These are phyloP conservation scores for Lytechinus variegatus DNA, from an alignment of 35 echinoderm and acorn worm species.

Conservation along the genomic window DNA sequence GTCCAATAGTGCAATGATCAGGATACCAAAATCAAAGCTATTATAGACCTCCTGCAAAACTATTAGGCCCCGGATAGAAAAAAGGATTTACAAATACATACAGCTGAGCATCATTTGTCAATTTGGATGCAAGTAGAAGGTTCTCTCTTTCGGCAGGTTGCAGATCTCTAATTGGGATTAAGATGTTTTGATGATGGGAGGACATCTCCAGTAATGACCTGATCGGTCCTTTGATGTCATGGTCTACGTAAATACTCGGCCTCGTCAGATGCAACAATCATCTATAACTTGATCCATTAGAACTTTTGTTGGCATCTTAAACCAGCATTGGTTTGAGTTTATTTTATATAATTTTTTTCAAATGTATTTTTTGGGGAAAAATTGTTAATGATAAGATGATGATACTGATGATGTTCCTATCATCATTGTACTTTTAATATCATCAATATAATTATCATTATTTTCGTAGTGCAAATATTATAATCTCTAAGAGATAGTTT, in stretches of 20 bases:
- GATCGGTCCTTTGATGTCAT: background rate
- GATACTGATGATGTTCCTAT: too few relatives aligned
- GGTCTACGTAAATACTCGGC: background rate
- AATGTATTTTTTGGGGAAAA: too few relatives aligned
- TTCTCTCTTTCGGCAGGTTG: background rate
- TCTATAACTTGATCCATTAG: background rate
- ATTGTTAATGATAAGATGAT: too few relatives aligned
- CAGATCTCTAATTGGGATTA: background rate
- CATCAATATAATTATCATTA: too few relatives aligned
- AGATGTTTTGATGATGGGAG: conserved; percentile 1
- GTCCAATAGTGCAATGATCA: background rate
- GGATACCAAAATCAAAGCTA: background rate
- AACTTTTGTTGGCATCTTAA: background rate
- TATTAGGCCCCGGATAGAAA: background rate
- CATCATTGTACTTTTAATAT: too few relatives aligned
- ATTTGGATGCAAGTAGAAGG: background rate
- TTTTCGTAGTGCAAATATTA: too few relatives aligned
- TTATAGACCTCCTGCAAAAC: conserved; percentile 2
- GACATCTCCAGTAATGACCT: background rate
- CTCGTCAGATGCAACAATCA: background rate
- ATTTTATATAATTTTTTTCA: too few relatives aligned
- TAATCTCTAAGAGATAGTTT: too few relatives aligned
- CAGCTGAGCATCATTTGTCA: background rate
- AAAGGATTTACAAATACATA: background rate
- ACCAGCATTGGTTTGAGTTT: too few relatives aligned